These are phyloP conservation scores for Myiotriccus ornatus DNA, from an alignment of 2,797 vertebrate species.

Conservation along the genomic window DNA sequence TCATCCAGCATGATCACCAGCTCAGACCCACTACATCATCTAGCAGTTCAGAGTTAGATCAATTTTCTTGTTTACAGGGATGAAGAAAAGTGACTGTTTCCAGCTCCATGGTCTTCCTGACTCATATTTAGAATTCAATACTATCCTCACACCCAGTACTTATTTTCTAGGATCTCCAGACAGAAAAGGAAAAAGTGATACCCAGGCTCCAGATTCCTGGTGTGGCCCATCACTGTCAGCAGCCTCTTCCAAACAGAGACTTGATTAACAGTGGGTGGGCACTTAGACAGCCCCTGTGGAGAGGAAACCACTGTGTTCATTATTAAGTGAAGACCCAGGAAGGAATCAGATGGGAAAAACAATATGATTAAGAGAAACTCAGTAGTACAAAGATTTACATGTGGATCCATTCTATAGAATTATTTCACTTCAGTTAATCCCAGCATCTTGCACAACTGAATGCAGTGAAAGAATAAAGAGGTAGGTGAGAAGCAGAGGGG, in stretches of 20 bases:
- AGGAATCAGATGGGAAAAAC: not conserved
- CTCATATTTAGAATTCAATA: not conserved
- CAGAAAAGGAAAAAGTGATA: not conserved
- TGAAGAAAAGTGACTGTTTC: not conserved
- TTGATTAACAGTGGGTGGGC: not conserved
- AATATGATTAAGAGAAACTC: not conserved
- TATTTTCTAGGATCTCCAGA: not conserved
- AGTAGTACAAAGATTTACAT: not conserved
- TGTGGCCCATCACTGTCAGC: not conserved
- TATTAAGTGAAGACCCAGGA: not conserved
- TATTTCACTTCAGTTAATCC: not conserved
- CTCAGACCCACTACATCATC: not conserved
- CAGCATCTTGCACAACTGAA: not conserved
- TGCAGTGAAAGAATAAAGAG: not conserved
- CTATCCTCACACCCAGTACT: not conserved
- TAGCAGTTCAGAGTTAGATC: not conserved
- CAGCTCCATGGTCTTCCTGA: not conserved
- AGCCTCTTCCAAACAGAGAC: not conserved
- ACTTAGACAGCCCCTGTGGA: not conserved
- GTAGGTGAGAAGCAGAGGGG: not conserved
- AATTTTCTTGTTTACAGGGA: not conserved
- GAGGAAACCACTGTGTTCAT: not conserved
- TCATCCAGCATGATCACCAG: not conserved
- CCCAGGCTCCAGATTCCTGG: not conserved
- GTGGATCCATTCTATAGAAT: not conserved